phyloP scores from a whole-genome alignment of 2,888 invertebrate species.

The Tethea ocularis region DNA sequence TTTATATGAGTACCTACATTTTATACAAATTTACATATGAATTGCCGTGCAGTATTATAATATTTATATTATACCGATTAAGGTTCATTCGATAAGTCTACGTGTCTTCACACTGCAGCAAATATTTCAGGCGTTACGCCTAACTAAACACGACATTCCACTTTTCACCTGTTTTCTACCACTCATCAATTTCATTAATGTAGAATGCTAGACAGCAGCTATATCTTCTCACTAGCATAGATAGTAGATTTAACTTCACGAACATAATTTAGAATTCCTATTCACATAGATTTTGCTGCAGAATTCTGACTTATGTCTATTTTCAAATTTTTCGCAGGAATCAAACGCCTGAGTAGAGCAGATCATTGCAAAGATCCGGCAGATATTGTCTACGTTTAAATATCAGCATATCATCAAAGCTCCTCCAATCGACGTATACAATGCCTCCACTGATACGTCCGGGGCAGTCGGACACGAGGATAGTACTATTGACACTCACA shows the following conservation, averaged over 20 bases:
- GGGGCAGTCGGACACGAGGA: constrained; percentile 64
- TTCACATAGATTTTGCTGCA: constrained; percentile 49
- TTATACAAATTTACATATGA: constrained; percentile 71
- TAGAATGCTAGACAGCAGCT: constrained; percentile 65
- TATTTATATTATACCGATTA: constrained; percentile 43
- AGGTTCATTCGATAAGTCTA: constrained; percentile 52
- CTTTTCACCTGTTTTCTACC: constrained; percentile 52
- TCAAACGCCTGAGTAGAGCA: constrained; percentile 95
- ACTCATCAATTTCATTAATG: constrained; percentile 59
- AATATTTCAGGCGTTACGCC: constrained; percentile 47
- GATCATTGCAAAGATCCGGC: constrained; percentile 93
- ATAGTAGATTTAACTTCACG: constrained; percentile 61
- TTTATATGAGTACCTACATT: constrained; percentile 74
- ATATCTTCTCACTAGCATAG: constrained; percentile 65
- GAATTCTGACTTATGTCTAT: constrained; percentile 66
- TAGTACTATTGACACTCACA: constrained; percentile 70
- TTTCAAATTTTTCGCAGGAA: constrained; percentile 86
- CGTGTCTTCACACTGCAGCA: constrained; percentile 50
- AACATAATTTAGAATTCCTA: constrained; percentile 38
- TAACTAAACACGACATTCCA: constrained; percentile 49
- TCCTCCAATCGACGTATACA: constrained; percentile 78
- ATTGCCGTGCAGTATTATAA: constrained; percentile 74
- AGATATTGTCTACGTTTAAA: constrained; percentile 89
- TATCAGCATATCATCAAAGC: constrained; percentile 85
- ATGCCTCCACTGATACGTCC: constrained; percentile 65